These are phyloP conservation scores for Tupaia chinensis DNA, from an alignment of 2,113 vertebrate species.

Conservation along the genomic window DNA sequence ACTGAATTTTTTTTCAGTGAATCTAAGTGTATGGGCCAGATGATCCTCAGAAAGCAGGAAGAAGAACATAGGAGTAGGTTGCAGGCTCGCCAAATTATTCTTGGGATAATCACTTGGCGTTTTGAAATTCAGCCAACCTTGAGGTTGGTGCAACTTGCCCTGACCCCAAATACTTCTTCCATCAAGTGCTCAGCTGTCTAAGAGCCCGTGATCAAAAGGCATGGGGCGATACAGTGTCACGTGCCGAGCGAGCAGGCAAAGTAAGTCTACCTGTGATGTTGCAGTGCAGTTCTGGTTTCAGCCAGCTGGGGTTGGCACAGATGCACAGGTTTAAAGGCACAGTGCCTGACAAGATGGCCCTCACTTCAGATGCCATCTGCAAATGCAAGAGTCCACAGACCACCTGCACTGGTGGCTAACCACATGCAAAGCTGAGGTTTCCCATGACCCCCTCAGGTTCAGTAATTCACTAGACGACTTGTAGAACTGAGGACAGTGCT, in stretches of 20 bases:
- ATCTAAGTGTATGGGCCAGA: background rate
- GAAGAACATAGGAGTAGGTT: background rate
- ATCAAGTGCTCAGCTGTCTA: background rate
- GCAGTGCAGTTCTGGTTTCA: rapidly evolving
- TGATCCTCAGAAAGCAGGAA: background rate
- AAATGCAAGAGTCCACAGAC: background rate
- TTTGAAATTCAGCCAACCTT: background rate
- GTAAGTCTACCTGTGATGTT: no score
- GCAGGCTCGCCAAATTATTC: background rate
- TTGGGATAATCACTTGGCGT: background rate
- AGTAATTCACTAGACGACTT: background rate
- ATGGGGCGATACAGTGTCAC: background rate
- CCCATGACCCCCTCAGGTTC: background rate
- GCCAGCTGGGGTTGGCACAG: background rate
- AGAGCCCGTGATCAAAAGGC: background rate
- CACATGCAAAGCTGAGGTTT: background rate
- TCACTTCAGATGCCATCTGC: background rate
- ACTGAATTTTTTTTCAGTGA: background rate
- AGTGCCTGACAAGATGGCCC: background rate
- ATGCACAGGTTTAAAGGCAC: background rate
- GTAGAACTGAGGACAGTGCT: background rate
- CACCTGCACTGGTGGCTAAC: background rate
- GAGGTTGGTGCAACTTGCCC: no score
- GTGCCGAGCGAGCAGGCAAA: rapidly evolving
- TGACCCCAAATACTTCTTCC: background rate